These are phyloP conservation scores for Erpornis zantholeuca DNA, from an alignment of 2,113 vertebrate genomes.

Conservation along the genomic window DNA sequence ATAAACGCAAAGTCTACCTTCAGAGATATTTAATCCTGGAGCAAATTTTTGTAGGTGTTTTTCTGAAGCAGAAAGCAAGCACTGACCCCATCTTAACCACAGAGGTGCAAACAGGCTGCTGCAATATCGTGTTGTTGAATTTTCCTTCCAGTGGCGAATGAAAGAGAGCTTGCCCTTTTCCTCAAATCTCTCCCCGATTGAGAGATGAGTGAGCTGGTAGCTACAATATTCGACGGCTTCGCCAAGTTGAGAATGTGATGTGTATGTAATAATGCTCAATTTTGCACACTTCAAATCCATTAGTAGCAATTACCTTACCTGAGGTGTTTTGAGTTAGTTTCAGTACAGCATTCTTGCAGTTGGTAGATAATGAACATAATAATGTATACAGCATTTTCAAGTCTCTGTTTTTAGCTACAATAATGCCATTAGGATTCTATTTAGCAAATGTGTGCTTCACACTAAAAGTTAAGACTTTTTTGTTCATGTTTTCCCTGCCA, in stretches of 20 bases:
- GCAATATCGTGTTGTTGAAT: conserved; percentile 61
- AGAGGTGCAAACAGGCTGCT: conserved; percentile 18
- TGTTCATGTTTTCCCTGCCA: not conserved
- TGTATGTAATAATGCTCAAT: conserved; percentile 90
- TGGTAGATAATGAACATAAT: conserved; percentile 86
- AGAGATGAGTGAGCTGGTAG: conserved; percentile 78
- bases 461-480: conserved; percentile 73
- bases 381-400: conserved; percentile 82
- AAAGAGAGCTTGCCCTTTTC: conserved; percentile 77
- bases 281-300: conserved; percentile 92
- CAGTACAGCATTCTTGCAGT: conserved; percentile 87
- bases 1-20: not conserved
- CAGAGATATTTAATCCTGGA: not conserved
- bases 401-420: conserved; percentile 80
- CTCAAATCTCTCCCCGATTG: conserved; percentile 77
- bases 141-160: conserved; percentile 63
- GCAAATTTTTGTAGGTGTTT: conserved; percentile 12
- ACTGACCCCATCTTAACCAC: conserved; percentile 36
- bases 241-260: conserved; percentile 80
- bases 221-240: conserved; percentile 72
- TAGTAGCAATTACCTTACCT: conserved; percentile 91
- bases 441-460: conserved; percentile 74
- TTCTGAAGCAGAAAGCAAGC: conserved; percentile 39
- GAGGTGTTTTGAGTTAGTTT: conserved; percentile 90
- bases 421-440: conserved; percentile 79